Conservation (phyloP, 2,113 vertebrate species). For the Phocoena sinus region DNA sequence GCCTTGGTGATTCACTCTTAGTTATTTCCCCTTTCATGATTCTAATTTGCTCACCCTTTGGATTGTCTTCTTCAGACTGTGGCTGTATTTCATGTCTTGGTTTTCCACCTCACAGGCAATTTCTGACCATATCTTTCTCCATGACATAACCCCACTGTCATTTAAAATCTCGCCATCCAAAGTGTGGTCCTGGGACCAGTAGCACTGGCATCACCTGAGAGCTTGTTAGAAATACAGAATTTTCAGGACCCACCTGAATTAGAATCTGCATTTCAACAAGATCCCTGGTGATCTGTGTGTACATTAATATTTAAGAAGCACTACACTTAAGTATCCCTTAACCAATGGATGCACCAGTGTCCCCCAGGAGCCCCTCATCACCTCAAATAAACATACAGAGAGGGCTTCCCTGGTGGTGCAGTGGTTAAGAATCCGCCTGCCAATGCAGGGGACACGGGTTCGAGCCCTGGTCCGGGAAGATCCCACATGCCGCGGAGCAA, state of each 20-base stretch:
- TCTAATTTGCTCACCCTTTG: conserved; percentile 27
- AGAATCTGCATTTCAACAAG: conserved; percentile 22
- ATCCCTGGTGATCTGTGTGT: background rate
- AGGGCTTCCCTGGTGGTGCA: no score
- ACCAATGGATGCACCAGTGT: background rate
- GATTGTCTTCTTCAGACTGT: background rate
- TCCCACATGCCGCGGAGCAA: no score
- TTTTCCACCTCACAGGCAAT: background rate
- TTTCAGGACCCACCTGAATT: background rate
- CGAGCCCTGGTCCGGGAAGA: no score
- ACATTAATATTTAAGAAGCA: conserved; percentile 12
- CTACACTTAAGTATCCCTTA: background rate
- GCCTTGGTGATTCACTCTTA: background rate
- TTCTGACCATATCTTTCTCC: background rate
- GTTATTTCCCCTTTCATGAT: background rate
- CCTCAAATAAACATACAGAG: background rate
- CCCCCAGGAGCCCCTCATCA: background rate
- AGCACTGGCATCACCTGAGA: background rate
- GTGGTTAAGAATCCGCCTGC: no score
- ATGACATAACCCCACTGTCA: background rate
- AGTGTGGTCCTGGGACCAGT: background rate
- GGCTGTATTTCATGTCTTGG: background rate
- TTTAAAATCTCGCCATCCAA: background rate
- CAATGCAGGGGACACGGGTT: no score
- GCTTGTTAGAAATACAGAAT: background rate